A percentile compares a stretch with the other conserved stretches of the same genome.
Conservation (phyloP, 2,888 invertebrate genomes). For the Lymantria monacha region DNA sequence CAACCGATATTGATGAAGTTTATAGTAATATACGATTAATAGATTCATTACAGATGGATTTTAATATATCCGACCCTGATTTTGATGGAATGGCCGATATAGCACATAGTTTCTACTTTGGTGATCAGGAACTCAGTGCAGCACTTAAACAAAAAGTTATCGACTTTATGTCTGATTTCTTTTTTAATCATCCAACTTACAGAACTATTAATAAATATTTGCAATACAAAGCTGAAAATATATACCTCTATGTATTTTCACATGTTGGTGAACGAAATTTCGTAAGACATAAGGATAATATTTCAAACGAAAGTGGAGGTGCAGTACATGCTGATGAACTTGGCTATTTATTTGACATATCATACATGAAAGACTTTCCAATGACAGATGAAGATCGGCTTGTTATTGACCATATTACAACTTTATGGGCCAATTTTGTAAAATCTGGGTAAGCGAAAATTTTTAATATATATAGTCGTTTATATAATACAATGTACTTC, state of each 20-base stretch:
- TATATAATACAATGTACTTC: too few species aligned
- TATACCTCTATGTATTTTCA: slow-evolving; percentile 42
- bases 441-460: slow-evolving; percentile 34
- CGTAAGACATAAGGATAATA: slow-evolving; percentile 12
- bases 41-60: neutral
- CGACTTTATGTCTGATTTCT: slow-evolving; percentile 39
- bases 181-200: slow-evolving; percentile 34
- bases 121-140: slow-evolving; percentile 24
- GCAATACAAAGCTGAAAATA: slow-evolving; percentile 20
- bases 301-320: slow-evolving; percentile 3
- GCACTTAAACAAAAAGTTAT: slow-evolving; percentile 15
- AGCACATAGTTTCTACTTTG: slow-evolving; percentile 36
- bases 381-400: neutral
- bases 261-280: slow-evolving; percentile 41
- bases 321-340: slow-evolving; percentile 19
- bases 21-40: neutral
- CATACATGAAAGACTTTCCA: slow-evolving; percentile 1
- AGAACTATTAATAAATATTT: slow-evolving; percentile 34
- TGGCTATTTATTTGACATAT: slow-evolving; percentile 16
- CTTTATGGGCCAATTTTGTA: slow-evolving; percentile 31
- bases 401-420: neutral
- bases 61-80: slow-evolving; percentile 18
- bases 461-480: neutral
- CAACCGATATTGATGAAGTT: slow-evolving; percentile 12
- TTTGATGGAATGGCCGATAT: slow-evolving; percentile 23